A percentile compares a stretch with the other conserved stretches of the same genome.
Conservation (phyloP, 2,888 invertebrate genomes). For the Drosophila buzzatii region DNA sequence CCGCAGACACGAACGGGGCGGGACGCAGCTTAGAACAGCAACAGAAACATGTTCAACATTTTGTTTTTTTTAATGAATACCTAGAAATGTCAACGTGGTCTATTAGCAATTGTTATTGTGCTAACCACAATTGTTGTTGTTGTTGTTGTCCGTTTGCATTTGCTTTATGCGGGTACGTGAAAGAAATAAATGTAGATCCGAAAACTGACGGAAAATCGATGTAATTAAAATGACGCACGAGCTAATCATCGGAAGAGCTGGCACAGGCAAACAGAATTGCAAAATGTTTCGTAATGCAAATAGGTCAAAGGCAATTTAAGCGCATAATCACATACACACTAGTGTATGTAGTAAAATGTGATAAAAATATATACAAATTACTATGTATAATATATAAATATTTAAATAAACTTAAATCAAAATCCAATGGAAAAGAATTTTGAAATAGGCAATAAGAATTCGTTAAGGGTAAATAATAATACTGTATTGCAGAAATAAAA, state of each 20-base stretch:
- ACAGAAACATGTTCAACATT: constrained; percentile 38
- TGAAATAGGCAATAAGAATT: too few relatives aligned
- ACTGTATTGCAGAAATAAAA: too few relatives aligned
- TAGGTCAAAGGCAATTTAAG: constrained; percentile 11
- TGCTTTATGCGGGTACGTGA: constrained; percentile 18
- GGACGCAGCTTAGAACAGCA: neutral
- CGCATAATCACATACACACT: constrained; percentile 3
- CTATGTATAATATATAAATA: neutral
- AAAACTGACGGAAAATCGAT: constrained; percentile 59
- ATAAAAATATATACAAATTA: neutral
- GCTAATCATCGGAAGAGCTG: constrained; percentile 30
- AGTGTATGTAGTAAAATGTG: too few relatives aligned
- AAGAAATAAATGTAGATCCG: constrained; percentile 25
- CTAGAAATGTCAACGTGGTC: constrained; percentile 47
- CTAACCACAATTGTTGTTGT: neutral
- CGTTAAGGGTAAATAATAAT: too few relatives aligned
- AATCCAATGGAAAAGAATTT: too few relatives aligned
- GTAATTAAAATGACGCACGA: constrained; percentile 44
- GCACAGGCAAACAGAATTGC: neutral
- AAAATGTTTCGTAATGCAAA: constrained; percentile 20
- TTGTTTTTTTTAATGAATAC: constrained; percentile 65
- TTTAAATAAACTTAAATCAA: too few relatives aligned
- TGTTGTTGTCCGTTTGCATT: constrained; percentile 28
- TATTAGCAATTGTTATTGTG: constrained; percentile 20
- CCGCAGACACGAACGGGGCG: neutral